Percentiles rank a stretch among this genome's conserved stretches.
Conservation (phyloP, 2,888 invertebrate genomes). For the Drosophila hamatofila region DNA sequence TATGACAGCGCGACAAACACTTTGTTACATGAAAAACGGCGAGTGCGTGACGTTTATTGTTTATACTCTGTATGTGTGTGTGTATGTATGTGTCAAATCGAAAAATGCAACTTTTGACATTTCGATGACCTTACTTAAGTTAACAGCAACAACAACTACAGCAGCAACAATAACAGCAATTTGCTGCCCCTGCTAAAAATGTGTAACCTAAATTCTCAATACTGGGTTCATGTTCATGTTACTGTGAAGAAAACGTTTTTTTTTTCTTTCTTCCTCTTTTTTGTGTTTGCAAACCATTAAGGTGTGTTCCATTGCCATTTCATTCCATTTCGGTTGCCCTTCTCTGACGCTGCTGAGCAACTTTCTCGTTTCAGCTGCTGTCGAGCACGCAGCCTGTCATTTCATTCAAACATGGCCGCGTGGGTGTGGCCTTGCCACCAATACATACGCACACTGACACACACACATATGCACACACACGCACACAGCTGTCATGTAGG, state of each 20-base stretch:
- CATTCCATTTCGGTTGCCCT: constrained; percentile 26
- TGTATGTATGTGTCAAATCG: constrained; percentile 59
- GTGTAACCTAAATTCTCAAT: constrained; percentile 78
- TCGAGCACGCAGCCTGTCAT: constrained; percentile 52
- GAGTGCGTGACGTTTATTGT: constrained; percentile 43
- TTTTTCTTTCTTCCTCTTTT: neutral
- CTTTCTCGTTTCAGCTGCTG: constrained; percentile 58
- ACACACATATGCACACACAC: constrained; percentile 18
- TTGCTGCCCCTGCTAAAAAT: constrained; percentile 53
- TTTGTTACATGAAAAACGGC: constrained; percentile 42
- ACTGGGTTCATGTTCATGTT: constrained; percentile 58
- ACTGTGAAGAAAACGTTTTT: constrained; percentile 32
- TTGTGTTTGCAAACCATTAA: constrained; percentile 28
- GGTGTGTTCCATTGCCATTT: constrained; percentile 66
- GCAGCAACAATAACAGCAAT: constrained; percentile 36
- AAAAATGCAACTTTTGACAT: constrained; percentile 84
- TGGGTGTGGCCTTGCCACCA: constrained; percentile 82
- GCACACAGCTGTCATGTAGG: constrained; percentile 51
- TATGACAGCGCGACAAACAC: constrained; percentile 59
- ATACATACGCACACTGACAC: constrained; percentile 18
- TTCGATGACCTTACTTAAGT: constrained; percentile 85
- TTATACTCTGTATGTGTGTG: constrained; percentile 22
- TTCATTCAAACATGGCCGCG: constrained; percentile 85
- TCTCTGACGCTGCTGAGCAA: constrained; percentile 31
- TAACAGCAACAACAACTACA: constrained; percentile 35